Conservation (phyloP, 1,140 invertebrate genomes). For the Drosophila tropicalis region DNA sequence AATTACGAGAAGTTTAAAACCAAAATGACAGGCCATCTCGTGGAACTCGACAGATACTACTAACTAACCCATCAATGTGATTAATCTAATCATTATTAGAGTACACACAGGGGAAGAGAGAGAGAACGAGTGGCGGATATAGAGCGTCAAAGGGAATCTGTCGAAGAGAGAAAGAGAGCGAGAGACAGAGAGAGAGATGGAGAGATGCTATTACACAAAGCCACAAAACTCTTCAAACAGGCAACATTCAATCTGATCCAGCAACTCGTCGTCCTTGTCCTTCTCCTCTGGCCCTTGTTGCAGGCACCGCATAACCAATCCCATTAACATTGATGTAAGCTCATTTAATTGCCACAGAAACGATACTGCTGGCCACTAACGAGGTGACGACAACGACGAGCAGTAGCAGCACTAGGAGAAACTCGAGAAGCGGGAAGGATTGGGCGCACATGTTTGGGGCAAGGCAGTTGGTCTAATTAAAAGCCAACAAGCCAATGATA, state of each 20-base stretch:
- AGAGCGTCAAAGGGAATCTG: no score
- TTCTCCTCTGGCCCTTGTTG: background rate
- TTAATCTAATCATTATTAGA: slow-evolving; percentile 25
- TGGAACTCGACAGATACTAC: background rate
- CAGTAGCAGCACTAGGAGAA: background rate
- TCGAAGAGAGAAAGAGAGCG: background rate
- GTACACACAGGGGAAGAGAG: background rate
- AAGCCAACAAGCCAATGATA: slow-evolving; percentile 57
- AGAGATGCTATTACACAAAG: slow-evolving; percentile 4
- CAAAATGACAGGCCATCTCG: background rate
- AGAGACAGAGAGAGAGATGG: background rate
- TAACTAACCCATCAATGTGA: slow-evolving; percentile 16
- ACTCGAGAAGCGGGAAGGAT: no score
- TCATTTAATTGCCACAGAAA: slow-evolving; percentile 45
- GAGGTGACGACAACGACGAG: slow-evolving; percentile 27
- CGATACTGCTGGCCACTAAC: slow-evolving; percentile 50
- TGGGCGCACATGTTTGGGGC: background rate
- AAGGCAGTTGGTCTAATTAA: slow-evolving; percentile 58
- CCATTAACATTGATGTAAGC: slow-evolving; percentile 22
- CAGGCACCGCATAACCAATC: slow-evolving; percentile 4
- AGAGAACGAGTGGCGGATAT: no score
- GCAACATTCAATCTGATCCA: slow-evolving; percentile 16
- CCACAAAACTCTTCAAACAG: slow-evolving; percentile 6
- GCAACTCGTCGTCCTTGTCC: background rate
- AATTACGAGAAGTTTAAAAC: background rate